A percentile compares a stretch with the other conserved stretches of the same genome.
Conservation (phyloP, 2,797 vertebrate species). For the Emys orbicularis region DNA sequence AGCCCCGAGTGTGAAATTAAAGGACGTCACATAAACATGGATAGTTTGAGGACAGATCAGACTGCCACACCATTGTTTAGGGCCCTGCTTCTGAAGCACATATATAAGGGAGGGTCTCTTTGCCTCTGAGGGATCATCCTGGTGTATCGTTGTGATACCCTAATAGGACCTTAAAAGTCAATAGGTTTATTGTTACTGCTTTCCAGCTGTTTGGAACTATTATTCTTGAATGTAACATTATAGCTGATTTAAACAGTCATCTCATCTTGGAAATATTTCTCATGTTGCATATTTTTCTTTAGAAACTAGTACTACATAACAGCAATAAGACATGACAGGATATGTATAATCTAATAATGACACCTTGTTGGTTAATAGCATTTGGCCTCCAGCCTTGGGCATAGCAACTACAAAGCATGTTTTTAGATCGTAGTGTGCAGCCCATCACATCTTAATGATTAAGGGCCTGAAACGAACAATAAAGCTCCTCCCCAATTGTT, state of each 20-base stretch:
- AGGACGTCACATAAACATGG: neutral
- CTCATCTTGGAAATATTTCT: constrained; percentile 10
- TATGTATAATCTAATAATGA: neutral
- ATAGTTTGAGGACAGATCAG: neutral
- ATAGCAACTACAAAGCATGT: rapidly evolving
- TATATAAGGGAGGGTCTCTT: neutral
- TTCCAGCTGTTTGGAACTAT: neutral
- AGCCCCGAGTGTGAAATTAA: neutral
- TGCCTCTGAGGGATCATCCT: rapidly evolving
- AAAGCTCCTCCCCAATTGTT: neutral
- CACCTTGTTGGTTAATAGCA: neutral
- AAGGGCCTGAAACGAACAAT: neutral
- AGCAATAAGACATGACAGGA: neutral
- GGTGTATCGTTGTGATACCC: neutral
- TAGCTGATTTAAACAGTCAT: neutral
- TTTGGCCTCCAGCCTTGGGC: neutral
- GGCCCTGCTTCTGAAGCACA: neutral
- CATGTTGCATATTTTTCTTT: neutral
- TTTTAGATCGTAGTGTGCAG: neutral
- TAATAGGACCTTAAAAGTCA: neutral
- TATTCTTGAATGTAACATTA: neutral
- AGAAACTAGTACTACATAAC: neutral
- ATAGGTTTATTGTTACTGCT: neutral
- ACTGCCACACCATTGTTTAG: neutral
- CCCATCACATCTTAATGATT: neutral